phyloP scores from a whole-genome alignment of 2,113 vertebrate species.

The Sus scrofa region T2T-Sscrofa CM000814.6:33925001-33925500 shows the following conservation, averaged over 20 bases:
- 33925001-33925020: no score
- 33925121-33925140: neutral
- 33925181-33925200: neutral
- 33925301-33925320: neutral
- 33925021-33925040: no score
- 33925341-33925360: neutral
- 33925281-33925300: neutral
- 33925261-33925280: no score
- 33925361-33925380: neutral
- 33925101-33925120: no score
- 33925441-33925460: neutral
- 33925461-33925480: neutral
- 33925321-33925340: neutral
- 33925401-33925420: no score
- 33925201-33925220: neutral
- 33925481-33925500: neutral
- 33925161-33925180: neutral
- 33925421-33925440: neutral
- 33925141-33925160: constrained; percentile 2
- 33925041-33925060: no score
- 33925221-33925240: neutral
- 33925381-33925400: neutral
- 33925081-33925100: no score
- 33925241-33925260: neutral
- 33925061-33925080: no score